Evolutionary conservation across 2,113 vertebrate genomes (phyloP).

Genomic region (Prolemur simus): DNA sequence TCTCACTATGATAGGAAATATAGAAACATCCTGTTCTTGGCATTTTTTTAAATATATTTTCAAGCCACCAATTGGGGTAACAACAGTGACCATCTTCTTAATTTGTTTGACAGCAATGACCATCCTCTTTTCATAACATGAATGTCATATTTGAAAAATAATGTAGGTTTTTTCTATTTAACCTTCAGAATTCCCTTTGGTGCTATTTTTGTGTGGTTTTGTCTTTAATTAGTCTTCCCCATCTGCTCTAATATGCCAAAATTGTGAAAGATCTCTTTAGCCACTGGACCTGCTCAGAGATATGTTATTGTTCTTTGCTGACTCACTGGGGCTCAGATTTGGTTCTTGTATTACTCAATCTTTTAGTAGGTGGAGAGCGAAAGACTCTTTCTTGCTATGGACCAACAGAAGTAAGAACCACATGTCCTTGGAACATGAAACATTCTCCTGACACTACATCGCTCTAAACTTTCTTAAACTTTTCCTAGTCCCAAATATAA

Average conservation of each 20-base stretch:
- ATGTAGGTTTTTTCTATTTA: background rate
- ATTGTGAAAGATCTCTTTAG: background rate
- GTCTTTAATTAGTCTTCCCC: background rate
- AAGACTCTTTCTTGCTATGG: background rate
- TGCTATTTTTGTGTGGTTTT: background rate
- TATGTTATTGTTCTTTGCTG: background rate
- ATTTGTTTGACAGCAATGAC: background rate
- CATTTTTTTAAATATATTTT: background rate
- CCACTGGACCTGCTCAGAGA: background rate
- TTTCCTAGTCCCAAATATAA: background rate
- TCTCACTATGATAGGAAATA: background rate
- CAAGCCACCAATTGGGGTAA: background rate
- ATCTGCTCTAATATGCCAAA: background rate
- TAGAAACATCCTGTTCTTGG: background rate
- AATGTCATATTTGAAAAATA: background rate
- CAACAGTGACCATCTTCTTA: background rate
- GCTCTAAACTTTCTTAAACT: background rate
- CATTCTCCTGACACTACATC: background rate
- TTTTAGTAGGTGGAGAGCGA: background rate
- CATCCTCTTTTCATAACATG: background rate
- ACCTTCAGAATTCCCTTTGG: background rate
- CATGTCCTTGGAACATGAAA: background rate
- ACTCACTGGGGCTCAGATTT: background rate
- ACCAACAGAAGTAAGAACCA: background rate
- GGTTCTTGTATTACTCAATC: background rate